Evolutionary conservation across 2,888 invertebrate genomes (phyloP), one percentile per base, ranked within the genome.

Genomic region (Xestoiulus laeticollis): DNA sequence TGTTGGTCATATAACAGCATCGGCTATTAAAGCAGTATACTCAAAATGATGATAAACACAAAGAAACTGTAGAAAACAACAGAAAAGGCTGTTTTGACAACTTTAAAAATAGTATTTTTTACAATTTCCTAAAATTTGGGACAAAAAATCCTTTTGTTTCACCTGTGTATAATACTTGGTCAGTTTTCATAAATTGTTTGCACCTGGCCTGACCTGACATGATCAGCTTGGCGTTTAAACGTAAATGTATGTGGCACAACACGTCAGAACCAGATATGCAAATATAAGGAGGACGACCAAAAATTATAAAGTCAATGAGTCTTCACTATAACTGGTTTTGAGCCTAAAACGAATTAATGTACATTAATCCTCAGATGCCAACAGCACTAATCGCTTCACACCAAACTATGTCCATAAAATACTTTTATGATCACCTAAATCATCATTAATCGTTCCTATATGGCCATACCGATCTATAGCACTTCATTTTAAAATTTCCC

Each of bases 141-240:
- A 38, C 38, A 38, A 38, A 3, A 38, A 3, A 38, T 38, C 38
- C 38, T 78, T 30, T 12, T 0, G 78, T 26, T 4, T 12, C 30
- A 26, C 78, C 78, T 30, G n/a, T 78, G 78, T 78, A 78, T 30
- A 78, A 14, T 6, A 12, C 30, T 22, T 78, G 78, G 78, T 78
- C 78, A 78, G 78, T 30, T 26, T 30, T 26, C 78, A 78, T 26
- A 26, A 78, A 30, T 78, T 78, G 78, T 14, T 78, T 12, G 78
- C 78, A 78, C 78, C 78, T 78, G 78, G 78, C 78, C 78, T 78
- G 78, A 78, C 78, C 78, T 78, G 78, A 78, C 78, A 78, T 78
- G 14, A 78, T 78, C 78, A 30, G 78, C 1, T 78, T 14, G 30
- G 78, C 30, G 26, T 10, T 68, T 78, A 26, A 30, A 59, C 26